Evolutionary conservation across 2,888 invertebrate species (phyloP).

Genomic region (Nomada flava): DNA sequence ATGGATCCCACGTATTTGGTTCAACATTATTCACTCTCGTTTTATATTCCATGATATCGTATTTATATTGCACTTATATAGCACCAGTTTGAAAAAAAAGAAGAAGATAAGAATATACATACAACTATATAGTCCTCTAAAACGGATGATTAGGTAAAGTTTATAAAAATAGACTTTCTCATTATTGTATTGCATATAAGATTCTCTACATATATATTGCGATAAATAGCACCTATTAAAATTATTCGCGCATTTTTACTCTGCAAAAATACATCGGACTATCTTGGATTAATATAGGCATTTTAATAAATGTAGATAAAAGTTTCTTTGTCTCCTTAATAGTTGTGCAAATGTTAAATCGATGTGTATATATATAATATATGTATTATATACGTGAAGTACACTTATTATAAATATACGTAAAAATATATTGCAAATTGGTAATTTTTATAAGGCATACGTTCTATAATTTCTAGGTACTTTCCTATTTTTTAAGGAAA

Average conservation of each 20-base stretch:
- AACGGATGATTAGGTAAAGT: slow-evolving; percentile 50
- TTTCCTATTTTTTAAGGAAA: slow-evolving; percentile 24
- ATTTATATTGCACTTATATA: slow-evolving; percentile 69
- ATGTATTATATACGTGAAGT: slow-evolving; percentile 4
- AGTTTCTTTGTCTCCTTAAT: slow-evolving; percentile 35
- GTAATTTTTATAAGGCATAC: slow-evolving; percentile 56
- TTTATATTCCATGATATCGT: slow-evolving; percentile 42
- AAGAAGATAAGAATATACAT: slow-evolving; percentile 29
- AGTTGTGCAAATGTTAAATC: slow-evolving; percentile 42
- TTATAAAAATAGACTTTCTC: slow-evolving; percentile 67
- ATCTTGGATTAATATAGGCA: slow-evolving; percentile 19
- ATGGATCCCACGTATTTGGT: slow-evolving; percentile 56
- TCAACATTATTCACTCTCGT: slow-evolving; percentile 49
- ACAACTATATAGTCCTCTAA: slow-evolving; percentile 46
- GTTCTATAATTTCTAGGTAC: slow-evolving; percentile 41
- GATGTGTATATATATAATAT: slow-evolving; percentile 9
- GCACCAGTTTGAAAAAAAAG: slow-evolving; percentile 59
- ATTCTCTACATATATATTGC: slow-evolving; percentile 38
- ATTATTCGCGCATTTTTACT: slow-evolving; percentile 23
- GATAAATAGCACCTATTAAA: slow-evolving; percentile 50
- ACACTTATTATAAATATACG: slow-evolving; percentile 28
- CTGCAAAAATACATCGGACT: slow-evolving; percentile 58
- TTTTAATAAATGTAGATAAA: slow-evolving; percentile 46
- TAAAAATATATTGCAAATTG: slow-evolving; percentile 58
- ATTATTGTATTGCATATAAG: slow-evolving; percentile 48